Conservation (phyloP, 30 jellyfish, hydroid and myxozoan genomes). For the Aurelia aurita region DNA sequence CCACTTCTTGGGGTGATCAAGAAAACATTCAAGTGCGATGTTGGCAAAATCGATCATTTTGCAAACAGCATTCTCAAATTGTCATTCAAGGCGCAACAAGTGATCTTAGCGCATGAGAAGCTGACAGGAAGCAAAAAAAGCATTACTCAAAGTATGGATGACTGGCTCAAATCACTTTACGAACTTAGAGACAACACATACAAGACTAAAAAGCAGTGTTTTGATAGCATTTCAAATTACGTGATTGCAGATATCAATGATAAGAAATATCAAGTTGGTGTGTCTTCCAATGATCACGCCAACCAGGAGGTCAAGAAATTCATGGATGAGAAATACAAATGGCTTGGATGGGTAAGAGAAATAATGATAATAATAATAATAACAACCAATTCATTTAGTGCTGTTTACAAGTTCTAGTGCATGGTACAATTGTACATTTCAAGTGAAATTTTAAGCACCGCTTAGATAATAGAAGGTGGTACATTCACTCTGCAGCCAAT, state of each 20-base stretch:
- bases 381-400: no score
- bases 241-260: slow-evolving; percentile 37
- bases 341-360: slow-evolving; percentile 53
- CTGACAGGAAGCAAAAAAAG: slow-evolving; percentile 56
- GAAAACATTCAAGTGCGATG: slow-evolving; percentile 35
- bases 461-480: no score
- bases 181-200: slow-evolving; percentile 21
- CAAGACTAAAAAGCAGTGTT: slow-evolving; percentile 23
- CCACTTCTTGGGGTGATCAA: slow-evolving; percentile 22
- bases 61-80: slow-evolving; percentile 28
- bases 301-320: slow-evolving; percentile 7
- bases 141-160: slow-evolving; percentile 29
- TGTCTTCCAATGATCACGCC: slow-evolving; percentile 17
- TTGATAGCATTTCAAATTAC: neutral
- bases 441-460: no score
- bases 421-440: no score
- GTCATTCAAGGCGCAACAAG: slow-evolving; percentile 56
- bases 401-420: no score
- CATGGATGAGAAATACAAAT: slow-evolving; percentile 25
- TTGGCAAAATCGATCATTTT: slow-evolving; percentile 38
- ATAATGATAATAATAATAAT: no score
- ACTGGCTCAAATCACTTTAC: slow-evolving; percentile 36
- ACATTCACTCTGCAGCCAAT: no score
- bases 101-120: slow-evolving; percentile 36
- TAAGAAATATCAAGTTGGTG: slow-evolving; percentile 33